Evolutionary conservation across 1,140 invertebrate genomes (phyloP), one percentile per base, ranked within the genome.

Genomic region (Dinoponera quadriceps): DNA sequence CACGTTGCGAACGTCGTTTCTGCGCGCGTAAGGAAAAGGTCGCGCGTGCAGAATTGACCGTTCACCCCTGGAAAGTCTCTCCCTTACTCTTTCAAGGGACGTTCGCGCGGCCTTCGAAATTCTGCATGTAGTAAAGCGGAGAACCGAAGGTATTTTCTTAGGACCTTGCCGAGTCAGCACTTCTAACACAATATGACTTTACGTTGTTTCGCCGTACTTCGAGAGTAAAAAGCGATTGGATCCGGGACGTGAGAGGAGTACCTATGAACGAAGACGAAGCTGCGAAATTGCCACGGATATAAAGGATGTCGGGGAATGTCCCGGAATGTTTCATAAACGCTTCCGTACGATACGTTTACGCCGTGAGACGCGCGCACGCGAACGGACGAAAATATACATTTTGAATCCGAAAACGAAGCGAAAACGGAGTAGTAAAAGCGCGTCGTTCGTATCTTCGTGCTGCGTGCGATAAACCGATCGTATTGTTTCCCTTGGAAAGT

Each of bases 211-310:
- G 68, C 66, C 63, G 51, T 85, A 88, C 49, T 54, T 33, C 63
- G 85, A 88, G 80, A 88, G 86, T 90, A 91, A 92, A 90, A 90
- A 91, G 68, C 88, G 86, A 92, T 92, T 92, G 90, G 90, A 89
- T 85, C 59, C 57, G 77, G 81, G 85, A 91, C 88, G 90, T 88
- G 89, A 89, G 89, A 51, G 73, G 84, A 84, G 83, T 88, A 22
- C 57, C 27, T 82, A 82, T 73, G 62, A 54, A 71, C 54, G 38
- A 65, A 55, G 20, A 71, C 59, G 66, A 72, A 44, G 25, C 63
- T 59, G 59, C 57, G 33, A 59, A 83, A 83, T 83, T 83, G 82
- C 72, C 38, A 73, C 62, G 59, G 18, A 51, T 72, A 60, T 78
- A 69, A 71, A 80, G 38, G 74, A 80, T n/a, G n/a, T 80, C 65